phyloP scores from a whole-genome alignment of 2,888 invertebrate species.

The Trypoxylon attenuatum region DNA sequence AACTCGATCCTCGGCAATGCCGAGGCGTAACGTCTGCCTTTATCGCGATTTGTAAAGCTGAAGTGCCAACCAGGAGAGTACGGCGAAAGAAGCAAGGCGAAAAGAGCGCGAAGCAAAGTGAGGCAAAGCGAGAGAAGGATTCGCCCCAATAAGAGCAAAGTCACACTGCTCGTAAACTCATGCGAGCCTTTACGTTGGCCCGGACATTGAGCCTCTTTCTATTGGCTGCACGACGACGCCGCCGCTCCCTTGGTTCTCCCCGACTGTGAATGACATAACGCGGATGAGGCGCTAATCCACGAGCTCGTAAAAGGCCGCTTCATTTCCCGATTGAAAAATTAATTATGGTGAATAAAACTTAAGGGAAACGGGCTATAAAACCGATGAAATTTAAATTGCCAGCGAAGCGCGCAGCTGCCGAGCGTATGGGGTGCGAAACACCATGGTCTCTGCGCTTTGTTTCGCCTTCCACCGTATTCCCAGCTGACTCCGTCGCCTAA shows the following conservation, averaged over 20 bases:
- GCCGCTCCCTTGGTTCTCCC: background rate
- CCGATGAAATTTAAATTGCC: slow-evolving; percentile 57
- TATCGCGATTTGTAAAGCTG: slow-evolving; percentile 55
- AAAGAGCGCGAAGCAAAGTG: too few species aligned
- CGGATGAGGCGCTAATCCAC: slow-evolving; percentile 50
- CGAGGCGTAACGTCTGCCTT: slow-evolving; percentile 53
- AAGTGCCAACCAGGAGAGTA: slow-evolving; percentile 52
- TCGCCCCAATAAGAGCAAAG: slow-evolving; percentile 61
- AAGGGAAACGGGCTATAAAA: slow-evolving; percentile 50
- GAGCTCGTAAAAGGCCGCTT: slow-evolving; percentile 53
- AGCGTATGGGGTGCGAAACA: slow-evolving; percentile 16
- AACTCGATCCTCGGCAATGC: slow-evolving; percentile 49
- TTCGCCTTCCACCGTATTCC: too few species aligned
- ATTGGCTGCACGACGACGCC: slow-evolving; percentile 37
- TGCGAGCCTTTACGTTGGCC: slow-evolving; percentile 51
- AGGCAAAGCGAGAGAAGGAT: slow-evolving; percentile 34
- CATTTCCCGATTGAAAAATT: slow-evolving; percentile 59
- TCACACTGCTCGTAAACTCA: slow-evolving; percentile 64
- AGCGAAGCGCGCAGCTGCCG: slow-evolving; percentile 22
- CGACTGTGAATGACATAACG: slow-evolving; percentile 48
- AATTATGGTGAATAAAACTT: slow-evolving; percentile 53
- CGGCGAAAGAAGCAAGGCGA: slow-evolving; percentile 23
- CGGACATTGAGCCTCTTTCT: slow-evolving; percentile 30
- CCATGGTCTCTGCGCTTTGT: too few species aligned
- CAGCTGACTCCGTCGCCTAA: too few species aligned